Conservation (phyloP, 2,888 invertebrate species). For the Thecophora atra region DNA sequence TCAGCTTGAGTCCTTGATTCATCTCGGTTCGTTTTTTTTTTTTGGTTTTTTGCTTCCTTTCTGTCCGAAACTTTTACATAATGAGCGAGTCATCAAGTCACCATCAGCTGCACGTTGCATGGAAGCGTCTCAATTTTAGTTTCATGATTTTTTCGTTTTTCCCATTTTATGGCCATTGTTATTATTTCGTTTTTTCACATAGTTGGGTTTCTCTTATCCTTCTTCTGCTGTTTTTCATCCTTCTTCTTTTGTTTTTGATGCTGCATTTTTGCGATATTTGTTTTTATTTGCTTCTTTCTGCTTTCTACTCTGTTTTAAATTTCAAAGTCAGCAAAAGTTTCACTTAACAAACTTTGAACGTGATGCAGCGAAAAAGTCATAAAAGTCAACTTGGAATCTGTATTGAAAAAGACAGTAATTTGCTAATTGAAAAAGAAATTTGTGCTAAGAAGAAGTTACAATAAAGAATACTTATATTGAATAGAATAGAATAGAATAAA, state of each 20-base stretch:
- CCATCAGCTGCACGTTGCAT: slow-evolving; percentile 14
- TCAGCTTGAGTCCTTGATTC: not conserved
- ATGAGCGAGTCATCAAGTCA: slow-evolving; percentile 25
- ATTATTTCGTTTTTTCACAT: too few relatives aligned
- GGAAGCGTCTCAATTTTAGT: too few relatives aligned
- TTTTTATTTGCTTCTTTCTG: not conserved
- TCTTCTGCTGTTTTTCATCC: too few relatives aligned
- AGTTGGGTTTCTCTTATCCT: too few relatives aligned
- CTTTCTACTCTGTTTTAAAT: slow-evolving; percentile 30
- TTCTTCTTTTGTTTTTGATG: too few relatives aligned
- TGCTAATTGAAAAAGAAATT: slow-evolving; percentile 21
- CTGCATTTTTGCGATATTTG: too few relatives aligned
- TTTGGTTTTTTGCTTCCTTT: not conserved
- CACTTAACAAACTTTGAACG: not conserved
- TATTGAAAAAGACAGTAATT: slow-evolving; percentile 1
- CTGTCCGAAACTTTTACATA: slow-evolving; percentile 26
- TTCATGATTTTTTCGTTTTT: not conserved
- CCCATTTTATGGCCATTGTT: not conserved
- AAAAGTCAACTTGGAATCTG: not conserved
- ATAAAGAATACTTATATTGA: too few relatives aligned
- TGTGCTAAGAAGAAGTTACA: not conserved
- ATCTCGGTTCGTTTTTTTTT: not conserved
- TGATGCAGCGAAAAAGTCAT: not conserved
- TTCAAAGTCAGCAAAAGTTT: slow-evolving; percentile 44
- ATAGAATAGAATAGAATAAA: too few relatives aligned